Percentiles rank a stretch among this genome's conserved stretches.
phyloP scores from a whole-genome alignment of 2,888 invertebrate genomes.

The Synanthedon tipuliformis region DNA sequence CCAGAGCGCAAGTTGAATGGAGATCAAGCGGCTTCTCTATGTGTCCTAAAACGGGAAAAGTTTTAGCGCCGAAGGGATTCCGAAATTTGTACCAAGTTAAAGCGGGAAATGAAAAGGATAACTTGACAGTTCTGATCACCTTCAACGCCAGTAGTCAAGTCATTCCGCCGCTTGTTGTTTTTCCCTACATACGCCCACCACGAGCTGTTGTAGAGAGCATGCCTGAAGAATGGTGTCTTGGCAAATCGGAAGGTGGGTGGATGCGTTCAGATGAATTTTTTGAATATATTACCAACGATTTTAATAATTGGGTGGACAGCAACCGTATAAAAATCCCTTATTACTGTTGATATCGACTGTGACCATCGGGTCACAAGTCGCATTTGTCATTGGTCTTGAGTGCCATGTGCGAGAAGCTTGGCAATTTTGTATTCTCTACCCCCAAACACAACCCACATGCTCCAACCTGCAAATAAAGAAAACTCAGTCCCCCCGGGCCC shows the following conservation, averaged over 20 bases:
- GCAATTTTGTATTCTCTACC: constrained; percentile 10
- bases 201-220: constrained; percentile 8
- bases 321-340: constrained; percentile 12
- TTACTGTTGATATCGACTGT: constrained; percentile 16
- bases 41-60: constrained; percentile 16
- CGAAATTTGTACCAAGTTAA: constrained; percentile 15
- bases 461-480: too few relatives aligned
- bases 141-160: constrained; percentile 15
- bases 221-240: constrained; percentile 15
- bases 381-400: too few relatives aligned
- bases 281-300: constrained; percentile 17
- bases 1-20: constrained; percentile 9
- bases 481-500: too few relatives aligned
- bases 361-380: constrained; percentile 16
- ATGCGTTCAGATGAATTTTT: constrained; percentile 14
- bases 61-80: constrained; percentile 17
- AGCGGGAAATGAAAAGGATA: constrained; percentile 18
- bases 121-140: constrained; percentile 17
- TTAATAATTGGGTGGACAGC: constrained; percentile 12
- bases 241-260: constrained; percentile 13
- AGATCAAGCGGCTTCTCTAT: constrained; percentile 15
- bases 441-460: constrained; percentile 5
- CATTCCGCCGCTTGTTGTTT: constrained; percentile 11
- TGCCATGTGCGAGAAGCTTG: constrained; percentile 11
- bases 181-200: constrained; percentile 8